These are phyloP conservation scores for Tragelaphus imberbis DNA, from an alignment of 2,113 vertebrate genomes.

Conservation along the genomic window DNA sequence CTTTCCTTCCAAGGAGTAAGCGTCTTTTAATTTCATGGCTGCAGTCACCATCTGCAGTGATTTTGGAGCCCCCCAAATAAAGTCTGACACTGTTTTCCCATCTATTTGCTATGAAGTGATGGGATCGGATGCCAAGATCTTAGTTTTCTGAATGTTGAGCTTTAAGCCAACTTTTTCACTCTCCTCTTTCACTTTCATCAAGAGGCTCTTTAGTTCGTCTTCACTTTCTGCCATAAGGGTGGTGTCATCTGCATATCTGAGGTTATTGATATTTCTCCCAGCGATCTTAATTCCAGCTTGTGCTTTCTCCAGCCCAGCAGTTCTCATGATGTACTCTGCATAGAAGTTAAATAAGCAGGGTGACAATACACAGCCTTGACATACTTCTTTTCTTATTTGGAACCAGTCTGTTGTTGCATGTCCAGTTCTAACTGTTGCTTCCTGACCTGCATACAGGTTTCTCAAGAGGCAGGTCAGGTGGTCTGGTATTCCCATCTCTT, in stretches of 20 bases:
- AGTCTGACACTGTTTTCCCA: background rate
- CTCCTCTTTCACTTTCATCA: background rate
- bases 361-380: background rate
- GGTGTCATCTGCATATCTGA: background rate
- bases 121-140: background rate
- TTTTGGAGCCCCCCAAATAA: background rate
- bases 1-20: background rate
- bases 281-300: background rate
- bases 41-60: background rate
- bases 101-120: background rate
- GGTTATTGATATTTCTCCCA: background rate
- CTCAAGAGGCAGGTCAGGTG: background rate
- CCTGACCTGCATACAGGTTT: background rate
- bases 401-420: background rate
- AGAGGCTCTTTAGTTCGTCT: background rate
- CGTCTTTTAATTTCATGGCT: background rate
- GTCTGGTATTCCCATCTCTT: background rate
- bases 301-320: background rate
- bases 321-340: background rate
- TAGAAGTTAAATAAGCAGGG: background rate
- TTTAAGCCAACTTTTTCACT: background rate
- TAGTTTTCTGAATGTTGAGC: background rate
- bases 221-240: background rate
- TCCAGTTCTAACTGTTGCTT: background rate
- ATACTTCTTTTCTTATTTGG: background rate